phyloP scores from a whole-genome alignment of 2,888 invertebrate genomes.

The Orgyia antiqua region DNA sequence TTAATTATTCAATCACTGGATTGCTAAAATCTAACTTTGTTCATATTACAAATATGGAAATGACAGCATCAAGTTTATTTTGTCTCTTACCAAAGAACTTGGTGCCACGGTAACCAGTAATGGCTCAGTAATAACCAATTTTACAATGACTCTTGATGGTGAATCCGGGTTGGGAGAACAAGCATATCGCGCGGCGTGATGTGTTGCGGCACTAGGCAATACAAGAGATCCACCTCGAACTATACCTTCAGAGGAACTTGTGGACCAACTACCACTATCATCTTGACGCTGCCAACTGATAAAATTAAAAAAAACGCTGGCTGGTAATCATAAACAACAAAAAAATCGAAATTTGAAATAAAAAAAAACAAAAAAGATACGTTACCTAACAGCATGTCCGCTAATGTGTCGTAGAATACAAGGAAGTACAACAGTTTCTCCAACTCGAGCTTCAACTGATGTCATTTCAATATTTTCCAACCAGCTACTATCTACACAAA shows the following conservation, averaged over 20 bases:
- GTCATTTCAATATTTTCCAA: slow-evolving; percentile 63
- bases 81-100: slow-evolving; percentile 78
- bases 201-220: slow-evolving; percentile 78
- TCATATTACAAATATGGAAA: too few species aligned
- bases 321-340: too few species aligned
- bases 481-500: slow-evolving; percentile 63
- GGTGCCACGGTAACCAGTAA: slow-evolving; percentile 81
- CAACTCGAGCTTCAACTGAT: slow-evolving; percentile 56
- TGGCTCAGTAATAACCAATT: slow-evolving; percentile 82
- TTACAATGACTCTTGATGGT: slow-evolving; percentile 80
- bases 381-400: slow-evolving; percentile 59
- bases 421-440: slow-evolving; percentile 58
- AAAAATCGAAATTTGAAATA: not conserved
- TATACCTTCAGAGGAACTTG: slow-evolving; percentile 49
- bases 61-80: too few species aligned
- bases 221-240: slow-evolving; percentile 56
- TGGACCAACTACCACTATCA: slow-evolving; percentile 52
- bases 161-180: slow-evolving; percentile 84
- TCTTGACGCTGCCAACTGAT: slow-evolving; percentile 72
- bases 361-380: not conserved
- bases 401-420: slow-evolving; percentile 58
- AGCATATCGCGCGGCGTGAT: slow-evolving; percentile 83
- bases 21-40: too few species aligned
- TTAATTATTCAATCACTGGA: too few species aligned
- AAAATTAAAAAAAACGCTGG: slow-evolving; percentile 6